Percentiles rank a stretch among this genome's conserved stretches.
Evolutionary conservation across 2,113 vertebrate genomes (phyloP).

Genomic region (Tenebrosternarchus preto): DNA sequence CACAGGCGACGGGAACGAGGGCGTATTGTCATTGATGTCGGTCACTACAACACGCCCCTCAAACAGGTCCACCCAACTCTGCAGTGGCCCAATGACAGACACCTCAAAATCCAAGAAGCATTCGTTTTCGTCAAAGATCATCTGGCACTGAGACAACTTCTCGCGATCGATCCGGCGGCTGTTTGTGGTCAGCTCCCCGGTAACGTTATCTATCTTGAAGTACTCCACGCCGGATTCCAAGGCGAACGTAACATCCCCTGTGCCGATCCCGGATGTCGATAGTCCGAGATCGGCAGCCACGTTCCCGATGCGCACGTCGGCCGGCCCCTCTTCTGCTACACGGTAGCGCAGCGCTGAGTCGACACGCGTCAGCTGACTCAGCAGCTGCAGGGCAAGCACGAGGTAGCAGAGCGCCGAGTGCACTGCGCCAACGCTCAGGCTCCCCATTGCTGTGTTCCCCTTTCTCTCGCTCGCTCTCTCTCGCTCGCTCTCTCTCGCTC

Average conservation of each 20-base stretch:
- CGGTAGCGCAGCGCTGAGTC: conserved; percentile 92
- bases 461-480: conserved; percentile 10
- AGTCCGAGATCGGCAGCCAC: conserved; percentile 87
- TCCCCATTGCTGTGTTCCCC: conserved; percentile 67
- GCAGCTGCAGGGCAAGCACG: conserved; percentile 80
- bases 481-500: conserved; percentile 50
- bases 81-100: conserved; percentile 93
- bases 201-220: conserved; percentile 97
- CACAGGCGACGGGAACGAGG: conserved; percentile 93
- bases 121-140: conserved; percentile 98
- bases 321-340: conserved; percentile 89
- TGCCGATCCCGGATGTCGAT: conserved; percentile 76
- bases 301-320: conserved; percentile 92
- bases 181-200: conserved; percentile 92
- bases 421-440: conserved; percentile 74
- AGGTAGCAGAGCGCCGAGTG: conserved; percentile 72
- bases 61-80: conserved; percentile 97
- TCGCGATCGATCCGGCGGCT: conserved; percentile 91
- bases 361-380: conserved; percentile 83
- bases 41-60: conserved; percentile 92
- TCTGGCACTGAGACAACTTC: conserved; percentile 95
- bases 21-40: conserved; percentile 98
- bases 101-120: conserved; percentile 97
- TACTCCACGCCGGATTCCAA: conserved; percentile 94
- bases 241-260: conserved; percentile 93